Evolutionary conservation across 2,113 vertebrate species (phyloP).

Genomic region (Camelus bactrianus): DNA sequence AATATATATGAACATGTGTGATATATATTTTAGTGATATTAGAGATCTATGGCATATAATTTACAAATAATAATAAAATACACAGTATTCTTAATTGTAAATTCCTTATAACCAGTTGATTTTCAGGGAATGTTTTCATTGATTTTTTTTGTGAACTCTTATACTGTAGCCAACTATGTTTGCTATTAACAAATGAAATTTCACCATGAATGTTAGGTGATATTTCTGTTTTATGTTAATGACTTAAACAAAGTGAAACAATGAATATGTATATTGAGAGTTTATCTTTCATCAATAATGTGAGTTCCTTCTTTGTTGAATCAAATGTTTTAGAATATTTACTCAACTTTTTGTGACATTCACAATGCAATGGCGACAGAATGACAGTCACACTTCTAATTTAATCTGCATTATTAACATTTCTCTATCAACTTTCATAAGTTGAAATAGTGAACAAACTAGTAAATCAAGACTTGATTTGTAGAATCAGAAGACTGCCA

Average conservation of each 20-base stretch:
- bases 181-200: slow-evolving; percentile 3
- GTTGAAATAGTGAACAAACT: background rate
- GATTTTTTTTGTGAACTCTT: slow-evolving; percentile 16
- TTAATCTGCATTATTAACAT: background rate
- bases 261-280: background rate
- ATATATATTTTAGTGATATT: background rate
- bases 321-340: slow-evolving; percentile 43
- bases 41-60: background rate
- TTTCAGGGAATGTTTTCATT: background rate
- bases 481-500: slow-evolving; percentile 12
- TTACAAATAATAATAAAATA: slow-evolving; percentile 40
- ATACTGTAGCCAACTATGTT: background rate
- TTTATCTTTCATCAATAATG: background rate
- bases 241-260: background rate
- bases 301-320: background rate
- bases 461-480: background rate
- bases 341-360: background rate
- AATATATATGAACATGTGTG: background rate
- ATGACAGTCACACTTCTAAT: background rate
- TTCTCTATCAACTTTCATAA: slow-evolving; percentile 17
- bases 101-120: background rate
- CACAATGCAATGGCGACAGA: background rate
- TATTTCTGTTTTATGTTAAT: slow-evolving; percentile 43
- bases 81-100: background rate
- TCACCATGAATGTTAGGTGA: background rate